Evolutionary conservation across 1,140 invertebrate species (phyloP).

Genomic region (silkworm (Bombyx mori)): DNA sequence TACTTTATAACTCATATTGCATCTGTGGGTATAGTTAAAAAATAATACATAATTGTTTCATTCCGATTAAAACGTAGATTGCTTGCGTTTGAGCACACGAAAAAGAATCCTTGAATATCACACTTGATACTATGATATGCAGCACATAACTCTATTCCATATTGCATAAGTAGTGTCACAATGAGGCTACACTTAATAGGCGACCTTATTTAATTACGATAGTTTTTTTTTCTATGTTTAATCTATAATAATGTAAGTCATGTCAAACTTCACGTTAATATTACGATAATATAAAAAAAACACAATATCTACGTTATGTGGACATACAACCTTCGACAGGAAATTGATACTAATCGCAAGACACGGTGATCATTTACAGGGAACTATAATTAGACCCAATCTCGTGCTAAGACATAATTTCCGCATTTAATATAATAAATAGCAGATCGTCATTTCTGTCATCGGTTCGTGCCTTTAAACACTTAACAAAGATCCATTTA

Average conservation of each 20-base stretch:
- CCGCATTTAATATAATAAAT: too few relatives aligned
- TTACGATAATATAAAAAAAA: slow-evolving; percentile 60
- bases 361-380: too few relatives aligned
- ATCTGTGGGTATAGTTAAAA: slow-evolving; percentile 6
- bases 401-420: too few relatives aligned
- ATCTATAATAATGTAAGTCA: slow-evolving; percentile 27
- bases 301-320: slow-evolving; percentile 57
- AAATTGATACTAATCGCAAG: slow-evolving; percentile 34
- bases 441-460: too few relatives aligned
- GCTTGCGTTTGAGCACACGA: slow-evolving; percentile 13
- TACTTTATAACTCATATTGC: slow-evolving; percentile 10
- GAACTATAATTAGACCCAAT: too few relatives aligned
- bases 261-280: slow-evolving; percentile 56
- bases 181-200: slow-evolving; percentile 22
- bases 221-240: slow-evolving; percentile 49
- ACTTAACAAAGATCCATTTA: slow-evolving; percentile 33
- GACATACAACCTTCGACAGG: slow-evolving; percentile 67
- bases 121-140: slow-evolving; percentile 34
- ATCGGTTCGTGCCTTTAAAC: too few relatives aligned
- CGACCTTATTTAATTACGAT: slow-evolving; percentile 49
- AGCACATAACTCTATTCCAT: slow-evolving; percentile 20
- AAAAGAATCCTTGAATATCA: slow-evolving; percentile 13
- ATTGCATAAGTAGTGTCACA: slow-evolving; percentile 17
- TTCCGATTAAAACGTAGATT: slow-evolving; percentile 22
- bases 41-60: slow-evolving; percentile 12